These are phyloP conservation scores for Puma concolor DNA, from an alignment of 2,113 vertebrate genomes.

Conservation along the genomic window DNA sequence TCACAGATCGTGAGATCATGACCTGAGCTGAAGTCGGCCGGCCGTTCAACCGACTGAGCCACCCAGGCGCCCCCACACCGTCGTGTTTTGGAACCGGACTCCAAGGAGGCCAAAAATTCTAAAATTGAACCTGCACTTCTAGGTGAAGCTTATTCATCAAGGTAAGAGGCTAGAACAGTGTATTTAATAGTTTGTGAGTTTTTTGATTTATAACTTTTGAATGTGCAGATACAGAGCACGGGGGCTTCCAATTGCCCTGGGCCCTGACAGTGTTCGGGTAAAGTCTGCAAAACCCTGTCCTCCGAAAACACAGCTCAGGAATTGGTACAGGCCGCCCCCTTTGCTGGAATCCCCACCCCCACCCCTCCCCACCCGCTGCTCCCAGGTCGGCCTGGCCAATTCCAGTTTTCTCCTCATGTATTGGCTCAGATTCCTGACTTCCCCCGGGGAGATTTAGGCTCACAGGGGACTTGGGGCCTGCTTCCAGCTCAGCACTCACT, in stretches of 20 bases:
- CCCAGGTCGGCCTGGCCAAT: background rate
- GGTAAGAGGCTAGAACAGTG: background rate
- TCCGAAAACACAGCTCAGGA: background rate
- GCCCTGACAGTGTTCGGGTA: background rate
- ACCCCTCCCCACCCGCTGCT: no score
- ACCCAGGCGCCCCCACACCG: background rate
- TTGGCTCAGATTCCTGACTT: background rate
- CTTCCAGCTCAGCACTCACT: accelerated
- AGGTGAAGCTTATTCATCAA: background rate
- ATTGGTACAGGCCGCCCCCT: accelerated
- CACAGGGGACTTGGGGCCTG: no score
- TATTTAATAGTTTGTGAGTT: background rate
- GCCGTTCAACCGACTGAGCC: no score
- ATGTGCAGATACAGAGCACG: background rate
- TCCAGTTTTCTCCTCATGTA: background rate
- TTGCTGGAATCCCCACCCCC: accelerated
- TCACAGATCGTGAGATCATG: no score
- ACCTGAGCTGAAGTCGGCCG: no score
- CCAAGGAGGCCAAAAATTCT: background rate
- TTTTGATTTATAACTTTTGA: background rate
- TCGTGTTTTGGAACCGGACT: accelerated
- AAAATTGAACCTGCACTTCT: background rate
- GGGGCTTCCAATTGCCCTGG: background rate
- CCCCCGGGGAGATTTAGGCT: accelerated
- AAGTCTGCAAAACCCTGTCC: background rate